Percentiles rank a stretch among this genome's conserved stretches.
phyloP scores from a whole-genome alignment of 2,113 vertebrate genomes.

The Erythrocercus mccallii region DNA sequence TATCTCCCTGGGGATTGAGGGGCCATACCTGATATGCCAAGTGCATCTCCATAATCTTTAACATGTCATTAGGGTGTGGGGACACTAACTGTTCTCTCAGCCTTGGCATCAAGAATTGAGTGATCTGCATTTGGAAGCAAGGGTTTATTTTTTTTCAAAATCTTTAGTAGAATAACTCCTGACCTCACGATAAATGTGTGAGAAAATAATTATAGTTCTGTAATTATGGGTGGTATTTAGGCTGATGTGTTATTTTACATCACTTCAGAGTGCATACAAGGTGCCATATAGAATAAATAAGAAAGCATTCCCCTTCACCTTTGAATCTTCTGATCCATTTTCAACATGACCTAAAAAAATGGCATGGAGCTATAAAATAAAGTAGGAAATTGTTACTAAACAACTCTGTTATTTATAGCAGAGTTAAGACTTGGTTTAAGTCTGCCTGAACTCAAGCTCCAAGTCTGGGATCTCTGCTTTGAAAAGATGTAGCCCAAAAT shows the following conservation, averaged over 20 bases:
- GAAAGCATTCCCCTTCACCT: background rate
- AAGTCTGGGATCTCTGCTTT: background rate
- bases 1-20: background rate
- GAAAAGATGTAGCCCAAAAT: background rate
- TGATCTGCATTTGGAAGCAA: background rate
- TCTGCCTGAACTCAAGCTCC: background rate
- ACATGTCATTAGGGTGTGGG: rapidly evolving
- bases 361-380: background rate
- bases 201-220: conserved; percentile 38
- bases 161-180: background rate
- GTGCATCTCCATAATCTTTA: background rate
- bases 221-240: conserved; percentile 30
- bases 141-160: background rate
- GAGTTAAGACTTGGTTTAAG: background rate
- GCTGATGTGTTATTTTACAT: conserved; percentile 6
- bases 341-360: background rate
- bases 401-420: background rate
- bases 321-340: background rate
- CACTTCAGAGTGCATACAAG: background rate
- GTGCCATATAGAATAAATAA: background rate
- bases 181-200: background rate
- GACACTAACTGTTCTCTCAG: background rate
- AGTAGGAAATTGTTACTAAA: background rate
- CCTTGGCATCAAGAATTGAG: background rate
- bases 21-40: background rate